Conservation (phyloP, 2,888 invertebrate genomes). For the Argyresthia albistria region DNA sequence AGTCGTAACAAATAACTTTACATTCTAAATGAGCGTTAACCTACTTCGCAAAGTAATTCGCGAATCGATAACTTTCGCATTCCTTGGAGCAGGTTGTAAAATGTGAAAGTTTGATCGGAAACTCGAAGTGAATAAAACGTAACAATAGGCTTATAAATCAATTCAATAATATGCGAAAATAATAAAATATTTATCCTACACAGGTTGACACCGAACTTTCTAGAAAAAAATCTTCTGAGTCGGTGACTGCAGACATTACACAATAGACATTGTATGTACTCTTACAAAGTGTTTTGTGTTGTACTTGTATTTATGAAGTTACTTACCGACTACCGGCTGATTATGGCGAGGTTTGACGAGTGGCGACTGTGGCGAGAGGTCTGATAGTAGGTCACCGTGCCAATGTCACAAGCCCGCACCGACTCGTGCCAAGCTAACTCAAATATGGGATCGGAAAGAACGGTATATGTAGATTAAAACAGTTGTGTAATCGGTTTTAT, state of each 20-base stretch:
- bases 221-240: not conserved
- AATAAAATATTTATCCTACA: too few species aligned
- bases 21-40: not conserved
- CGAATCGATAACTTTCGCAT: too few species aligned
- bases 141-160: too few species aligned
- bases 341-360: too few species aligned
- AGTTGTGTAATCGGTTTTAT: too few species aligned
- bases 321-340: not conserved
- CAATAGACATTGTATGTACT: not conserved
- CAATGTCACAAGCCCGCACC: slow-evolving; percentile 39
- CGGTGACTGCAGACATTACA: not conserved
- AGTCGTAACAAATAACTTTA: not conserved
- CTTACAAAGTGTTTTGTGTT: not conserved
- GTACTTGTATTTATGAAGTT: not conserved
- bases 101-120: not conserved
- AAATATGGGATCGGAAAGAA: too few species aligned
- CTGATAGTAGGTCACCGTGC: slow-evolving; percentile 38
- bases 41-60: not conserved
- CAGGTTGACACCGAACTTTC: too few species aligned
- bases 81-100: too few species aligned
- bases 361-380: slow-evolving; percentile 20
- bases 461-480: not conserved
- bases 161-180: too few species aligned
- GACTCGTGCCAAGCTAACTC: not conserved
- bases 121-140: too few species aligned